Evolutionary conservation across 2,888 invertebrate genomes (phyloP).

Genomic region (Torymus auratus): DNA sequence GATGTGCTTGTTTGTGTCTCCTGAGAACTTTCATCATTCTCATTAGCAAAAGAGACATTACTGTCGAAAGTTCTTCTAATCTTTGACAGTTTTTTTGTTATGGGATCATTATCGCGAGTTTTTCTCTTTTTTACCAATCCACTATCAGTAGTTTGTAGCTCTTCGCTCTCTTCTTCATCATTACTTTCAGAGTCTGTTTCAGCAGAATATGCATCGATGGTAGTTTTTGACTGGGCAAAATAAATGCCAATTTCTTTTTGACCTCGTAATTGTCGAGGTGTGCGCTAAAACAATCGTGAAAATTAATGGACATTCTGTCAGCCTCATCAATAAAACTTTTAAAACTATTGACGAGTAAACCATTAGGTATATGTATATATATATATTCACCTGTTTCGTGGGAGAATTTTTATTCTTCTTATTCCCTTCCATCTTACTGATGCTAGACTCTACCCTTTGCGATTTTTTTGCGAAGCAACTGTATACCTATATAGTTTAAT

Average conservation of each 20-base stretch:
- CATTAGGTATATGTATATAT: neutral
- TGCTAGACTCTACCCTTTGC: neutral
- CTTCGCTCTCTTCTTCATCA: constrained; percentile 31
- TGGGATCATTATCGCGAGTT: constrained; percentile 17
- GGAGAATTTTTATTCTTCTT: constrained; percentile 28
- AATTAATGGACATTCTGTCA: neutral
- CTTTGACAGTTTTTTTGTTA: constrained; percentile 35
- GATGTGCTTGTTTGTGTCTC: constrained; percentile 3
- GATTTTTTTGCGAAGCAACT: neutral
- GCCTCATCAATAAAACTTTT: neutral
- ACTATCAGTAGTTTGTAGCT: constrained; percentile 4
- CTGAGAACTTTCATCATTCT: constrained; percentile 20
- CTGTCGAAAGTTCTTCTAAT: constrained; percentile 51
- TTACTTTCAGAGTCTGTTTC: constrained; percentile 28
- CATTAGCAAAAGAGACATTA: constrained; percentile 37
- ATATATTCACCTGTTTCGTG: constrained; percentile 42
- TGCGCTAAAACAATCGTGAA: constrained; percentile 35
- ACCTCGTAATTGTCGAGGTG: constrained; percentile 40
- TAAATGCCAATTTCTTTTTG: constrained; percentile 48
- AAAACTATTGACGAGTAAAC: neutral
- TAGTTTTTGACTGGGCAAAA: constrained; percentile 40
- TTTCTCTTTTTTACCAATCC: constrained; percentile 47
- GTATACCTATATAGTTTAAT: neutral
- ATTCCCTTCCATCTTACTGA: constrained; percentile 14
- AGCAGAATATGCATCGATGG: constrained; percentile 15